Conservation (phyloP, 2,797 vertebrate species). For the Octomys mimax region DNA sequence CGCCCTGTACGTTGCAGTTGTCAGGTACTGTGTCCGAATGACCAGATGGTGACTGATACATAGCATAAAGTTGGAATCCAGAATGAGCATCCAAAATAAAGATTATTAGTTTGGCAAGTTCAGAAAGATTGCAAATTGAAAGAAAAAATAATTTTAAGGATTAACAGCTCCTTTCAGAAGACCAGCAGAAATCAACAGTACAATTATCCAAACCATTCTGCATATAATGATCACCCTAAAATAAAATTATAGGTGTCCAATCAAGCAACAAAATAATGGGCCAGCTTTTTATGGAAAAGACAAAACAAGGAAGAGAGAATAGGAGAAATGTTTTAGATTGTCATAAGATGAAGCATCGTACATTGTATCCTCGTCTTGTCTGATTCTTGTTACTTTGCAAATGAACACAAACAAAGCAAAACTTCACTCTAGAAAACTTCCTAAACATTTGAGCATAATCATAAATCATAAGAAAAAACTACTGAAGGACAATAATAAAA, state of each 20-base stretch:
- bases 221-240: background rate
- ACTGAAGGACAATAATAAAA: background rate
- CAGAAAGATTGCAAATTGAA: constrained; percentile 33
- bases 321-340: background rate
- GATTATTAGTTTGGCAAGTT: constrained; percentile 43
- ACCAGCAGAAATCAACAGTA: too few relatives aligned
- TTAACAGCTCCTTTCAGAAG: too few relatives aligned
- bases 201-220: too few relatives aligned
- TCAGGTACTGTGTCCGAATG: background rate
- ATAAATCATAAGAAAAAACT: constrained; percentile 17
- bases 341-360: background rate
- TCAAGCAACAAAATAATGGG: background rate
- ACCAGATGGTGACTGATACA: background rate
- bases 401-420: background rate
- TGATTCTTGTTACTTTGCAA: background rate
- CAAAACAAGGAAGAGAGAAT: background rate
- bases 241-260: background rate
- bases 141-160: background rate
- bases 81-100: constrained; percentile 45
- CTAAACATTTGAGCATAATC: background rate
- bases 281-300: background rate
- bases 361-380: background rate
- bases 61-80: constrained; percentile 34
- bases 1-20: background rate
- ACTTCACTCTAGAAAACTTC: background rate